Evolutionary conservation across 2,888 invertebrate species (phyloP), one percentile per base, ranked within the genome.

Genomic region (Brenthis hecate): DNA sequence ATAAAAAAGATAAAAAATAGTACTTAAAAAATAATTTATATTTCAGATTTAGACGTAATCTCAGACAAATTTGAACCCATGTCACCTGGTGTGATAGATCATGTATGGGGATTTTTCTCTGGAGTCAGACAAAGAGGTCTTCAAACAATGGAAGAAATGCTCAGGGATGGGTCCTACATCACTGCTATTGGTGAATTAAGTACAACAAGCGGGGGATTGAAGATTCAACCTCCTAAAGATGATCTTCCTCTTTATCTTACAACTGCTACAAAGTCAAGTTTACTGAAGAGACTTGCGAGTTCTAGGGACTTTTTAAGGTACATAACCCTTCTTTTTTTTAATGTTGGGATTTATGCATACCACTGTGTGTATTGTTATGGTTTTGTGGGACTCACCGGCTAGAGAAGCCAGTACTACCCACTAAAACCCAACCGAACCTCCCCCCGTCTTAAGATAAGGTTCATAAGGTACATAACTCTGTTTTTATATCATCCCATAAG

Each of bases 131-230:
- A 96, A 80, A 94, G 96, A 72, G 98, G 98, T 0, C 89, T 97
- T 28, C 97, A 98, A 85, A 96, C 96, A 6, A 97, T 97, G 60
- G 98, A 98, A 83, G 96, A 96, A 87, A 96, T 98, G 94, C 90
- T 98, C 5, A 92, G 97, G 0, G 96, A 96, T 79, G 97, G 97
- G 16, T 95, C 96, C 61, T 94, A 96, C 73, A 94, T 98, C 56
- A 96, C 98, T 0, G 94, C 94, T 4, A 95, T 98, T 65, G 98
- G 98, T 14, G 91, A 97, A 87, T 87, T 98, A 32, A 94, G 95
- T 62, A 81, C 93, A 50, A 92, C 94, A n/a, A 94, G 95, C 14
- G 94, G 95, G 56, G 92, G 93, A 0, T 81, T 97, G 66, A 94
- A 95, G 78, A 93, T 97, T 78, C 96, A 96, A 80, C 95, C 97